Evolutionary conservation across 2,888 invertebrate genomes (phyloP).

Genomic region (Cistogaster globosa): DNA sequence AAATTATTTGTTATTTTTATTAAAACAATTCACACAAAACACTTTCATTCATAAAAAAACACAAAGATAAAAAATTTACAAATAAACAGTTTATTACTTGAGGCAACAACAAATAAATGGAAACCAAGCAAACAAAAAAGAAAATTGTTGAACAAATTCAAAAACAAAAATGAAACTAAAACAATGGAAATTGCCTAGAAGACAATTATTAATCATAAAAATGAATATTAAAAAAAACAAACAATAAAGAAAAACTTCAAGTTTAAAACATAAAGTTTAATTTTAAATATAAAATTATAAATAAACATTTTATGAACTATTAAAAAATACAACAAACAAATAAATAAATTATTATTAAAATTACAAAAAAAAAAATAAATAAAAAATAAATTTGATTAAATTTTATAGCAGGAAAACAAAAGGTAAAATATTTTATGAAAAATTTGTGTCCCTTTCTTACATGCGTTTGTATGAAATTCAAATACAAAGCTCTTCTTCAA

Average conservation of each 20-base stretch:
- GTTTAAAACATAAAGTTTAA: slow-evolving; percentile 45
- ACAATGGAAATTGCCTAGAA: slow-evolving; percentile 27
- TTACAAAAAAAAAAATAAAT: slow-evolving; percentile 22
- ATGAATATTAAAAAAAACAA: neutral
- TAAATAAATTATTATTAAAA: slow-evolving; percentile 61
- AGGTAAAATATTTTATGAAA: neutral
- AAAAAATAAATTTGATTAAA: slow-evolving; percentile 2
- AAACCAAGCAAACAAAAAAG: neutral
- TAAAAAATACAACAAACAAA: slow-evolving; percentile 48
- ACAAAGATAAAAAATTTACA: slow-evolving; percentile 14
- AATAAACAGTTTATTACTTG: slow-evolving; percentile 34
- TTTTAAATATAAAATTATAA: slow-evolving; percentile 50
- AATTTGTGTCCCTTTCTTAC: too few species aligned
- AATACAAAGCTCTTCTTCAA: too few species aligned
- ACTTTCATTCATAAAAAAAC: slow-evolving; percentile 22
- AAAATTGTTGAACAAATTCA: slow-evolving; percentile 10
- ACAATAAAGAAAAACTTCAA: slow-evolving; percentile 43
- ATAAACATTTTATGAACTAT: slow-evolving; percentile 59
- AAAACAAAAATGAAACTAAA: slow-evolving; percentile 2
- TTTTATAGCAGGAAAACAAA: neutral
- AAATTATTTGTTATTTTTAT: slow-evolving; percentile 63
- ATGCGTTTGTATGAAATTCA: too few species aligned
- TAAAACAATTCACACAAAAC: slow-evolving; percentile 19
- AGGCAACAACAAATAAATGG: slow-evolving; percentile 24
- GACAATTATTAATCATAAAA: slow-evolving; percentile 27